Evolutionary conservation across 2,113 vertebrate genomes (phyloP), one percentile per base, ranked within the genome.

Genomic region (Corydoras sp.): DNA sequence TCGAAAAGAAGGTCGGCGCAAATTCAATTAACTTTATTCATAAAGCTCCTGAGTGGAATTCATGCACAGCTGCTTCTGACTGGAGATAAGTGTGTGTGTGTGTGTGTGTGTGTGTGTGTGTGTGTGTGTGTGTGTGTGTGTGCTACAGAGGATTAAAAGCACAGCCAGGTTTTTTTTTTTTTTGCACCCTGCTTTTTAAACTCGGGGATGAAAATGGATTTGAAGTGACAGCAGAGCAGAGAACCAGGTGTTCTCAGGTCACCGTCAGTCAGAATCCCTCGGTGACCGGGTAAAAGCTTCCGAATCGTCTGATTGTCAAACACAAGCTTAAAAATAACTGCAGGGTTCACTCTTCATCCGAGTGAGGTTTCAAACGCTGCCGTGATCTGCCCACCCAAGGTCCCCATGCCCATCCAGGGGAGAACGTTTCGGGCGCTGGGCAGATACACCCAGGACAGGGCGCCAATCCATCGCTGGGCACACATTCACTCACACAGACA

Each of bases 41-140:
- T 58, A 58, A 65, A 62, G 62, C 70, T 65, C 54, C 24, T 50
- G 35, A 58, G 24, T 65, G 9, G 48, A 64, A 48, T 43, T 13
- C 55, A 55, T 56, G 31, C 60, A 56, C 50, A 9, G n/a, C 58
- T 15, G 24, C 14, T 53, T 53, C 51, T 3, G 51, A 53, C 51
- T 43, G 51, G 51, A 53, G 51, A 53, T 53, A 53, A 53, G 51
- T 30, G 12, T 9, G 13, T n/a, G 61, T 18, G 49, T 24, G 18
- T 24, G 18, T 24, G 18, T 24, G 18, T 24, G 51, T 30, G 12
- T 9, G 13, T 12, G 51, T 53, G 10, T 2, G 51, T n/a, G 61
- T 18, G 49, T 24, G 18, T 24, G 18, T 24, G 18, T 24, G 18
- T 24, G 51, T 30, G 12, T 9, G 13, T 12, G 51, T 53, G 10